Base-by-base conservation (phyloP, 2,113 vertebrate genomes). In the Struthio camelus region DNA sequence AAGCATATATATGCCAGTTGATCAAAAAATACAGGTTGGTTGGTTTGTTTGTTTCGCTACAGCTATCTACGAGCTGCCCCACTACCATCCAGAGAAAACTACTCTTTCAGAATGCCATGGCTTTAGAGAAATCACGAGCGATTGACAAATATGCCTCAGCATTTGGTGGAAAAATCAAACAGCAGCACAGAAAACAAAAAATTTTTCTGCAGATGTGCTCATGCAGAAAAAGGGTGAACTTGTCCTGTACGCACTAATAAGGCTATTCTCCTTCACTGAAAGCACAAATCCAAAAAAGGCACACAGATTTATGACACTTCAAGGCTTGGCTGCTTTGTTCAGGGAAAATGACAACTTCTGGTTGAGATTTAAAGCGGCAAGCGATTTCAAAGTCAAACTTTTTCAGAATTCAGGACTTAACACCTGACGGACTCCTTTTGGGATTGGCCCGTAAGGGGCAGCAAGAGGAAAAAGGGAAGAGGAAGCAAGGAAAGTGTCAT, bases 311-410 rank as follows among this genome's bases (percentile, higher is more conserved):
- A 93, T 11, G n/a, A 30, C 32, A 85, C 66, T 88, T 93, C 76
- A 84, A 94, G 72, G 44, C 34, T 50, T 78, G 61, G 27, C 1
- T 10, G 53, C 65, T 85, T 89, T 73, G 42, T 48, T 12, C 23
- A 50, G 18, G 14, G 36, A 91, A 95, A 95, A 85, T 17, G 28
- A 95, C 86, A 91, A 79, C 36, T 85, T 76, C 28, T 88, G 42
- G 51, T 24, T 54, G 64, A 89, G 56, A 87, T 66, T 90, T 40
- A 93, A 69, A 70, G 61, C 27, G 89, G 51, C 34, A 78, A 80
- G 28, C 3, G 20, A 77, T 87, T 97, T 88, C 62, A 80, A 95
- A 94, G 50, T 65, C 62, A 85, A 69, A 86, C 20, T 62, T 93
- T 24, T 58, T 92, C 38, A 87, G n/a, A 92, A 76, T 58, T 91